Conservation (phyloP, 37 sponge, comb jelly and placozoan genomes). For the Beroe forskalii region DNA sequence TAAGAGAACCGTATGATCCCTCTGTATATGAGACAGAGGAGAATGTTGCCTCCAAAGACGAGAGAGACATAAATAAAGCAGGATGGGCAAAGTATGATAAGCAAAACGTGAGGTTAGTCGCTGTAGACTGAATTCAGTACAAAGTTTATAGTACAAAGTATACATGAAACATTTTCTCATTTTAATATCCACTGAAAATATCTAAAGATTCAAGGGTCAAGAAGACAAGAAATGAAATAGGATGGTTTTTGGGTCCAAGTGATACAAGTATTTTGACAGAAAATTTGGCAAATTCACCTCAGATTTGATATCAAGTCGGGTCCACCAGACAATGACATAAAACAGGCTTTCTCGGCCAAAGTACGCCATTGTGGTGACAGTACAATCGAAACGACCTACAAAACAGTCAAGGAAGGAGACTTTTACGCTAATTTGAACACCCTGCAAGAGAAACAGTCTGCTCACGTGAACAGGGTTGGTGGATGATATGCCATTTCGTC, state of each 20-base stretch:
- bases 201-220: too few species aligned
- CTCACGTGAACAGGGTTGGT: not conserved
- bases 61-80: not conserved
- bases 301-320: not conserved
- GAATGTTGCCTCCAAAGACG: not conserved
- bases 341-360: not conserved
- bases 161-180: too few species aligned
- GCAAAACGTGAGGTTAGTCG: too few species aligned
- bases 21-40: not conserved
- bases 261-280: too few species aligned
- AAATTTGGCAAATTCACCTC: not conserved
- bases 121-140: too few species aligned
- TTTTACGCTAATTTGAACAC: not conserved
- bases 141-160: too few species aligned
- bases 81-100: slow-evolving; percentile 4
- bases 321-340: not conserved
- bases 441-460: not conserved
- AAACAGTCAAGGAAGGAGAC: not conserved
- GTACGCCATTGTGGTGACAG: slow-evolving; percentile 1
- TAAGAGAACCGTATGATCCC: not conserved
- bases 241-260: too few species aligned
- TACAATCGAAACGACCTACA: not conserved
- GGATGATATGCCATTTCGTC: too few species aligned
- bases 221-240: too few species aligned
- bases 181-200: too few species aligned